These are phyloP conservation scores for Subacronicta megacephala DNA, from an alignment of 2,888 invertebrate genomes.

Conservation along the genomic window DNA sequence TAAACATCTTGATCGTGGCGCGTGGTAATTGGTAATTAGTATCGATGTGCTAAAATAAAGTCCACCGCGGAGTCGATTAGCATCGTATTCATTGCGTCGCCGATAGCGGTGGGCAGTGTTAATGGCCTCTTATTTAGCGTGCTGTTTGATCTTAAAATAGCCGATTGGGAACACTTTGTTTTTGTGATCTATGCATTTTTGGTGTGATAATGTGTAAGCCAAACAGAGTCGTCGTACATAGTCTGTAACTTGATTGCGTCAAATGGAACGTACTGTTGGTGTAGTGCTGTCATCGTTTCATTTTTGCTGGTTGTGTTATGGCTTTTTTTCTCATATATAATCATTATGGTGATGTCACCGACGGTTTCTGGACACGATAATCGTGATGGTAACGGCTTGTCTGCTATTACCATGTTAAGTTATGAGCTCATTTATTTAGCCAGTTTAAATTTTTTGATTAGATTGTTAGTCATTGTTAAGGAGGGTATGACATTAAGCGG, in stretches of 20 bases:
- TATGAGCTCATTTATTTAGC: constrained; percentile 81
- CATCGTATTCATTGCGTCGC: constrained; percentile 77
- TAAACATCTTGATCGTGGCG: constrained; percentile 68
- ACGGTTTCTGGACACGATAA: constrained; percentile 79
- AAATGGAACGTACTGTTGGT: constrained; percentile 72
- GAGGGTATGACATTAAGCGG: constrained; percentile 74
- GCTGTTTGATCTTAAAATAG: constrained; percentile 80
- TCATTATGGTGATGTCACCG: constrained; percentile 83
- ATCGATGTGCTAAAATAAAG: constrained; percentile 82
- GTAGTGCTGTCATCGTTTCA: constrained; percentile 80
- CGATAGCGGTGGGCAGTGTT: constrained; percentile 79
- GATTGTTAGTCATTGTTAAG: constrained; percentile 74
- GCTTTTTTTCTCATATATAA: constrained; percentile 75
- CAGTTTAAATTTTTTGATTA: constrained; percentile 73
- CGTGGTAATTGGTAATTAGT: constrained; percentile 83
- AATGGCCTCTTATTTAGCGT: constrained; percentile 78
- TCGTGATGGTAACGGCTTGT: constrained; percentile 81
- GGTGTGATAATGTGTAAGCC: constrained; percentile 74
- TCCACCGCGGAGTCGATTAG: constrained; percentile 77
- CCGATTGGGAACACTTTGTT: constrained; percentile 80
- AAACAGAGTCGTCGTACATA: constrained; percentile 68
- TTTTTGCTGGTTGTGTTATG: constrained; percentile 74
- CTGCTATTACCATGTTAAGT: constrained; percentile 76
- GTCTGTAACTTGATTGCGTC: constrained; percentile 77
- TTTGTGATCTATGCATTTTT: constrained; percentile 80